phyloP scores from a whole-genome alignment of 2,113 vertebrate species.

The Triplophysa tibetana region DNA sequence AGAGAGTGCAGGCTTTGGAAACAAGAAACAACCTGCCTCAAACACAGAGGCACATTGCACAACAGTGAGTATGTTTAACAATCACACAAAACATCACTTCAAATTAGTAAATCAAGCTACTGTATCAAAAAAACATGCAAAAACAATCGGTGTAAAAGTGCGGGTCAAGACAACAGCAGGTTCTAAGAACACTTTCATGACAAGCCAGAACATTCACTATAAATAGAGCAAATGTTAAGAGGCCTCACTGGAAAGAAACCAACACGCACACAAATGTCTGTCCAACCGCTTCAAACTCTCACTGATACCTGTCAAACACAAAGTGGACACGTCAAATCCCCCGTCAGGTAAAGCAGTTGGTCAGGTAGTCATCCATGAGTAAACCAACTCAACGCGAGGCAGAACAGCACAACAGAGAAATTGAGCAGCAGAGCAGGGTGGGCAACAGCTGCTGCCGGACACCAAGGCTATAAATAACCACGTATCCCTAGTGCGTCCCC shows the following conservation, averaged over 20 bases:
- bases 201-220: slow-evolving; percentile 62
- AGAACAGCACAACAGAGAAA: background rate
- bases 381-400: background rate
- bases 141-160: background rate
- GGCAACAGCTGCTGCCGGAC: slow-evolving; percentile 81
- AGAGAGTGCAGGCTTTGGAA: too few species aligned
- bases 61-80: background rate
- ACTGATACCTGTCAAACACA: slow-evolving; percentile 53
- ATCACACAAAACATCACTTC: background rate
- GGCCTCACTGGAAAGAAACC: slow-evolving; percentile 63
- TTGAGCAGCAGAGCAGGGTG: slow-evolving; percentile 34
- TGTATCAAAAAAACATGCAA: too few species aligned
- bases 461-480: slow-evolving; percentile 81
- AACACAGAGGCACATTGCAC: background rate
- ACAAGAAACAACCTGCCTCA: too few species aligned
- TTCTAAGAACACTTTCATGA: slow-evolving; percentile 58
- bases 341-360: slow-evolving; percentile 5
- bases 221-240: slow-evolving; percentile 73
- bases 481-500: background rate
- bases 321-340: slow-evolving; percentile 3
- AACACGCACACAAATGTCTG: slow-evolving; percentile 48
- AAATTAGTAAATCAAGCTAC: background rate
- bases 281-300: slow-evolving; percentile 44
- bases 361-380: slow-evolving; percentile 15
- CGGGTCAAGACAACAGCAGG: background rate